Base-by-base conservation (phyloP, 2,888 invertebrate species). In the Acholoe squamosa region DNA sequence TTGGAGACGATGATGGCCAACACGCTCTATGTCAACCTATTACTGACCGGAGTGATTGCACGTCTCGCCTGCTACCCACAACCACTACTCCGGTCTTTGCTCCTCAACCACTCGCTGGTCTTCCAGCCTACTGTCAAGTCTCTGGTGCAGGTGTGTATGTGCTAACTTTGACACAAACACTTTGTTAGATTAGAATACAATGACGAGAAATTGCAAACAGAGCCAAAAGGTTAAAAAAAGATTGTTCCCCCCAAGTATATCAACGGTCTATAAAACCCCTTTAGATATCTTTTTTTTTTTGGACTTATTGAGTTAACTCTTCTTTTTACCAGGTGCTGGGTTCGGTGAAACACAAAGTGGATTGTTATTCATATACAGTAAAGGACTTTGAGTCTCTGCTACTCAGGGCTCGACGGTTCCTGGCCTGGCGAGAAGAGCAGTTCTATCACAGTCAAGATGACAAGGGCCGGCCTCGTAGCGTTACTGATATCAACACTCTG, bases 101-200 rank as follows among this genome's bases (percentile, higher is more conserved):
- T 99, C 84, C 97, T 99, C 92, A 98, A 98, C 94, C 97, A 98
- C 91, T 97, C 97, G 95, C 97, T 97, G 93, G 97, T 98, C 93
- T 97, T 98, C 94, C 98, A 98, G 95, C 98, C 98, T 0, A 98
- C 98, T 94, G 98, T 99, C 95, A 98, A 98, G 95, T 98, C 98
- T 3, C 97, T 99, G 92, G 98, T 98, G 96, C 98, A 98, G 97
- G 98, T 98, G 43, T 52, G 56, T 16, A 14, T 19, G 0, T 3
- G 43, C 3, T 43, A 43, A 43, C 10, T 10, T 43, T 43, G 43
- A 7, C 43, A 10, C 43, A 43, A 43, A 43, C 43, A n/a, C n/a
- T n/a, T n/a, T n/a, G n/a, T n/a, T n/a, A n/a, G n/a, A n/a, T n/a
- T n/a, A n/a, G n/a, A n/a, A n/a, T n/a, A n/a, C n/a, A n/a, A n/a